These are phyloP conservation scores for Eptatretus atami DNA, from an alignment of 2,797 vertebrate genomes.

Conservation along the genomic window DNA sequence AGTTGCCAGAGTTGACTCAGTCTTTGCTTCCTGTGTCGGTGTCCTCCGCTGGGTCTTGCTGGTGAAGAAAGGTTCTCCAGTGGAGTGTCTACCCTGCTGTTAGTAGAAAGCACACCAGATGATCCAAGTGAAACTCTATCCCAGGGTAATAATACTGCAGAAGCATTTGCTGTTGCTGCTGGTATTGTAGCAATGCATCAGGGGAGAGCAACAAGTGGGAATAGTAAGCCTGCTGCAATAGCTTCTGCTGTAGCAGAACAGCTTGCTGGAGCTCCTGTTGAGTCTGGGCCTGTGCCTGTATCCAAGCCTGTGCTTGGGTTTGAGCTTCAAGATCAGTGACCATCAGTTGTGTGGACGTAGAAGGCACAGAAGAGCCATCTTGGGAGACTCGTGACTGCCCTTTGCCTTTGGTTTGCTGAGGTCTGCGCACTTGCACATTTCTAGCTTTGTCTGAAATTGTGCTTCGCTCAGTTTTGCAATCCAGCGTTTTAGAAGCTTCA, in stretches of 20 bases:
- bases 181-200: constrained; percentile 17
- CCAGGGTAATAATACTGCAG: constrained; percentile 18
- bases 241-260: constrained; percentile 12
- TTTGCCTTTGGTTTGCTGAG: no score
- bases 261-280: constrained; percentile 13
- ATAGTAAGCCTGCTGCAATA: constrained; percentile 14
- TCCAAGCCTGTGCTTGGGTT: constrained; percentile 1
- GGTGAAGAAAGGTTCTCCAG: constrained; percentile 4
- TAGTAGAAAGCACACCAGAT: constrained; percentile 6
- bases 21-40: constrained; percentile 8
- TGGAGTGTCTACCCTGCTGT: neutral
- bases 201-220: constrained; percentile 16
- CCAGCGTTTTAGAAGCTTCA: no score
- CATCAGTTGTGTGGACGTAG: no score
- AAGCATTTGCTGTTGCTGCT: constrained; percentile 16
- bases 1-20: constrained; percentile 6
- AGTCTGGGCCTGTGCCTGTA: constrained; percentile 9
- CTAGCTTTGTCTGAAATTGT: no score
- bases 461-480: no score
- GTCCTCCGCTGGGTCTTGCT: constrained; percentile 8
- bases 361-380: no score
- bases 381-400: no score
- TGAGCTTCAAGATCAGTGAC: neutral
- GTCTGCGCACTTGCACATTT: no score
- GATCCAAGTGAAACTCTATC: constrained; percentile 16